Conservation (phyloP, 2,797 vertebrate genomes). For the Parauchenoglanis ngamensis region DNA sequence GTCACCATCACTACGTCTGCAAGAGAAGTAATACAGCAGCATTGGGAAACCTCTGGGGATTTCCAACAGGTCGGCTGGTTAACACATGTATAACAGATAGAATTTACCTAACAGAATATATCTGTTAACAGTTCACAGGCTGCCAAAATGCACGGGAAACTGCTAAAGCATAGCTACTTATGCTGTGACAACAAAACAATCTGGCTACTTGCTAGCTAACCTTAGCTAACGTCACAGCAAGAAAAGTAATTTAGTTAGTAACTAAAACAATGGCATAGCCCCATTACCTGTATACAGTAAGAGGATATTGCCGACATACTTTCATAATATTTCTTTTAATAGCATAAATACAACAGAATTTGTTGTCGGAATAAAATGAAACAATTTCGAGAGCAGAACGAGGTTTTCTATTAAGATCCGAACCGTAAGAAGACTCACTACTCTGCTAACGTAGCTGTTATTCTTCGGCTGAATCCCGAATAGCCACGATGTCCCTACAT, state of each 20-base stretch:
- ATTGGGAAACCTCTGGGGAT: neutral
- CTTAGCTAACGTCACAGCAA: neutral
- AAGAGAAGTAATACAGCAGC: neutral
- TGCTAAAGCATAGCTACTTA: neutral
- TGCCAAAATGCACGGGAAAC: neutral
- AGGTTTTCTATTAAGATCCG: neutral
- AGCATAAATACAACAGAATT: neutral
- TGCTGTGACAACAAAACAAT: neutral
- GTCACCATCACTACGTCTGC: neutral
- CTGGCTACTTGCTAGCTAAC: neutral
- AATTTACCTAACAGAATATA: neutral
- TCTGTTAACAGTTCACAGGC: neutral
- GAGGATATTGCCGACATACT: neutral
- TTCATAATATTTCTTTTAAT: neutral
- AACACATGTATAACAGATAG: neutral
- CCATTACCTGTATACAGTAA: neutral
- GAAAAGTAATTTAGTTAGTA: neutral
- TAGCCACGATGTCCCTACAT: neutral
- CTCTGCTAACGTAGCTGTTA: constrained; percentile 9
- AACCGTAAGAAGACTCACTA: neutral
- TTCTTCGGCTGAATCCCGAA: neutral
- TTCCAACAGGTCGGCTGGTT: neutral
- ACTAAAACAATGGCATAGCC: neutral
- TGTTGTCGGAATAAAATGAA: neutral
- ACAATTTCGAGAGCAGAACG: neutral